Evolutionary conservation across 2,797 vertebrate genomes (phyloP).

Genomic region (Pseudomugil gertrudae): DNA sequence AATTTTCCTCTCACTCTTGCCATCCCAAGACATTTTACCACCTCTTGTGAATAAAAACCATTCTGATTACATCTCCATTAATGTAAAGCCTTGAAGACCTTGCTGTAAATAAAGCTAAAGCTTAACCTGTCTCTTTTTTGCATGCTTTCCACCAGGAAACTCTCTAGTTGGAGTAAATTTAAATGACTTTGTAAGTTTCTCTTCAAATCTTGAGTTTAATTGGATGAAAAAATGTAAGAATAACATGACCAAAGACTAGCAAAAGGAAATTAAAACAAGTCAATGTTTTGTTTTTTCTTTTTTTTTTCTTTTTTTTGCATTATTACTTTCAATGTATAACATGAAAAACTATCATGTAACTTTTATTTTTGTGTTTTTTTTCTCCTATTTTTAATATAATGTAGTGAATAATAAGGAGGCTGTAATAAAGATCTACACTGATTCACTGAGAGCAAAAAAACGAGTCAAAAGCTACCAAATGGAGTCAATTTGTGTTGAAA

Average conservation of each 20-base stretch:
- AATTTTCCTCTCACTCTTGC: constrained; percentile 32
- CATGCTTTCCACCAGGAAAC: constrained; percentile 42
- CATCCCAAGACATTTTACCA: constrained; percentile 43
- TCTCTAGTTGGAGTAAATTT: constrained; percentile 27
- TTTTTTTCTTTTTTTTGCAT: neutral
- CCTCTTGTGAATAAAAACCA: constrained; percentile 24
- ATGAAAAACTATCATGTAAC: constrained; percentile 37
- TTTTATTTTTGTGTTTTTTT: constrained; percentile 30
- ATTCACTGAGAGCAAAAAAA: constrained; percentile 61
- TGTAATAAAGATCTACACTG: constrained; percentile 34
- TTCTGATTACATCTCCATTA: constrained; percentile 13
- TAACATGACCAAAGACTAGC: constrained; percentile 15
- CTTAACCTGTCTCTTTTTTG: constrained; percentile 21
- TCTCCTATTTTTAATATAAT: constrained; percentile 55
- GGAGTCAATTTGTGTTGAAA: constrained; percentile 29
- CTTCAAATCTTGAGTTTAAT: constrained; percentile 20
- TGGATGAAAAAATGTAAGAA: constrained; percentile 20
- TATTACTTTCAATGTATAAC: constrained; percentile 34
- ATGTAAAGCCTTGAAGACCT: constrained; percentile 34
- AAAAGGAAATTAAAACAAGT: constrained; percentile 41
- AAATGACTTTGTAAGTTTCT: constrained; percentile 28
- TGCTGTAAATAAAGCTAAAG: constrained; percentile 10
- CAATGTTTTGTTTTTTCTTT: constrained; percentile 42
- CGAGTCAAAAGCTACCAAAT: constrained; percentile 39
- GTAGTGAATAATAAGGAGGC: constrained; percentile 26